These are phyloP conservation scores for Galago senegalensis DNA, from an alignment of 2,797 vertebrate genomes.

Conservation along the genomic window DNA sequence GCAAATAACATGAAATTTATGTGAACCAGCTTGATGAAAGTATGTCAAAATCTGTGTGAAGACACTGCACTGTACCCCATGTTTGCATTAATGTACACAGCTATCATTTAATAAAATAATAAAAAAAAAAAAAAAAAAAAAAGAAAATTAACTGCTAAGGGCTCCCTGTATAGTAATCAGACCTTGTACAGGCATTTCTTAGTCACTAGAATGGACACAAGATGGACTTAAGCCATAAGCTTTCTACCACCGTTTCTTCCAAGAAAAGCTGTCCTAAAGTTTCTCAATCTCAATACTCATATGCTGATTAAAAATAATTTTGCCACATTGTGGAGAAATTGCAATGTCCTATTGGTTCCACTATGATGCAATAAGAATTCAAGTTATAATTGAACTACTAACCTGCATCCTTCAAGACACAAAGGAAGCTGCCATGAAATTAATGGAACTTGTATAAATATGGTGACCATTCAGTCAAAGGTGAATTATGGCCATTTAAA, in stretches of 20 bases:
- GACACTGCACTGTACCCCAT: too few relatives aligned
- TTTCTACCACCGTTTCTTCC: neutral
- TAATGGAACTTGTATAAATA: neutral
- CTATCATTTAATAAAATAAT: too few relatives aligned
- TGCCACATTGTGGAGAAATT: conserved; percentile 13
- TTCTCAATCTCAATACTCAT: neutral
- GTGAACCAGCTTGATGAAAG: too few relatives aligned
- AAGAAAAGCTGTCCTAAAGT: conserved; percentile 24
- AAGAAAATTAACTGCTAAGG: neutral
- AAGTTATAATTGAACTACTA: neutral
- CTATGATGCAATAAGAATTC: neutral
- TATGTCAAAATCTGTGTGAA: too few relatives aligned
- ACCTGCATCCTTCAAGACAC: neutral
- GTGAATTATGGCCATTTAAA: neutral
- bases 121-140: too few relatives aligned
- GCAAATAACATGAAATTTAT: too few relatives aligned
- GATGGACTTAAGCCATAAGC: neutral
- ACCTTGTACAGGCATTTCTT: neutral
- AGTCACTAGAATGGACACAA: neutral
- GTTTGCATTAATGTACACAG: too few relatives aligned
- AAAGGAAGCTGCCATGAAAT: neutral
- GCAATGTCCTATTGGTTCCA: neutral
- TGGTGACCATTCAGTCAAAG: neutral
- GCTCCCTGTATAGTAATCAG: neutral
- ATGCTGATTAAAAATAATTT: conserved; percentile 23